phyloP scores from a whole-genome alignment of 2,113 vertebrate genomes.

The Lipophrys pholis region DNA sequence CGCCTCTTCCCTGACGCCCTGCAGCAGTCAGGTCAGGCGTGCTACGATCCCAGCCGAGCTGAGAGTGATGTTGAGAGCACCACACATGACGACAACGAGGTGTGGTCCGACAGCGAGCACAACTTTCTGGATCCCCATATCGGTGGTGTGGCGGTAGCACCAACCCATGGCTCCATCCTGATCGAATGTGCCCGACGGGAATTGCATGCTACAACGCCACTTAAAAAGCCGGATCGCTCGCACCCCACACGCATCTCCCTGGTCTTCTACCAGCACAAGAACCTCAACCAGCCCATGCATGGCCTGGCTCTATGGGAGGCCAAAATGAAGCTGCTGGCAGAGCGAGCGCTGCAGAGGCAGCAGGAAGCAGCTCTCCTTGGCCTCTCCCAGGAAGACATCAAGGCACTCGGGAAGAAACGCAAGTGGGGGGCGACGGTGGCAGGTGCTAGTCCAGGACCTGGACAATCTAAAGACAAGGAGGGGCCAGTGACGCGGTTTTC shows the following conservation, averaged over 20 bases:
- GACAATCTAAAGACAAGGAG: constrained; percentile 82
- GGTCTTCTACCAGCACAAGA: constrained; percentile 99
- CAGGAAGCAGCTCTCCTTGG: constrained; percentile 94
- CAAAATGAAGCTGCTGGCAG: constrained; percentile 97
- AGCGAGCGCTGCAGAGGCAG: constrained; percentile 89
- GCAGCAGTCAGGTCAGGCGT: constrained; percentile 79
- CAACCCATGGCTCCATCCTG: constrained; percentile 93
- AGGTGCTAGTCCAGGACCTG: constrained; percentile 85
- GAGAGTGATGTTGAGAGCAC: constrained; percentile 83
- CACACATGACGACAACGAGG: constrained; percentile 75
- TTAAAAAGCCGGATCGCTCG: constrained; percentile 95
- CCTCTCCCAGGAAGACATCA: constrained; percentile 90
- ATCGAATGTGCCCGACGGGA: constrained; percentile 96
- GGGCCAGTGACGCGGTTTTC: constrained; percentile 89
- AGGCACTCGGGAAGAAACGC: constrained; percentile 93
- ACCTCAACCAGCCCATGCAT: constrained; percentile 96
- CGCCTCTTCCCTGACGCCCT: constrained; percentile 83
- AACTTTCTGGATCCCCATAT: constrained; percentile 98
- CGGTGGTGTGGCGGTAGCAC: constrained; percentile 94
- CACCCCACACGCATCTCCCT: constrained; percentile 98
- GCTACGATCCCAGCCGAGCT: constrained; percentile 85
- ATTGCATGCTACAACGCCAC: constrained; percentile 95
- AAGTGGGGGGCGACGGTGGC: constrained; percentile 87
- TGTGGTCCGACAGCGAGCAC: constrained; percentile 98
- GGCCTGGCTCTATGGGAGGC: constrained; percentile 97